Conservation (phyloP, 2,113 vertebrate genomes). For the Ranitomeya variabilis region DNA sequence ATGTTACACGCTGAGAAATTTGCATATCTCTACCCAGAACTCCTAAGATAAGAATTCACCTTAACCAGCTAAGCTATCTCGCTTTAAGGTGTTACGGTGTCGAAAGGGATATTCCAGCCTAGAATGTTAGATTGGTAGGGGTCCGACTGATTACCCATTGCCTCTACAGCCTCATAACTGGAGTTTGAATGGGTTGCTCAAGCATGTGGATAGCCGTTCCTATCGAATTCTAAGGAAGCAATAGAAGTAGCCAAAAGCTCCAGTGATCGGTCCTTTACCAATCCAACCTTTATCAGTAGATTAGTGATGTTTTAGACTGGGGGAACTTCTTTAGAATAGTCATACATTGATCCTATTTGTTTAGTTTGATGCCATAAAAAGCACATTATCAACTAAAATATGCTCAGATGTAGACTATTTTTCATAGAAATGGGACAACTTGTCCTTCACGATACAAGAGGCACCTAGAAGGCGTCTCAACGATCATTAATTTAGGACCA, state of each 20-base stretch:
- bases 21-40: conserved; percentile 14
- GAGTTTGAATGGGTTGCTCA: background rate
- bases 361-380: background rate
- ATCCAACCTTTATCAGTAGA: background rate
- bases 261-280: background rate
- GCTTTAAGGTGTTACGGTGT: background rate
- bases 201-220: background rate
- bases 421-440: background rate
- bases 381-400: background rate
- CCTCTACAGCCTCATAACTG: background rate
- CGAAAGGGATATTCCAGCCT: background rate
- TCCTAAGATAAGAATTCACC: background rate
- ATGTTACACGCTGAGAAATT: background rate
- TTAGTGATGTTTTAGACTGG: background rate
- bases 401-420: background rate
- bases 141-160: background rate
- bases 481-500: background rate
- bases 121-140: background rate
- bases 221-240: background rate
- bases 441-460: background rate
- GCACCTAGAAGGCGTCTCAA: background rate
- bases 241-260: background rate
- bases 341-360: background rate
- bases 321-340: background rate
- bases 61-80: background rate